Base-by-base conservation (phyloP, 1,140 invertebrate genomes). In the Alviniconcha marisindica region DNA sequence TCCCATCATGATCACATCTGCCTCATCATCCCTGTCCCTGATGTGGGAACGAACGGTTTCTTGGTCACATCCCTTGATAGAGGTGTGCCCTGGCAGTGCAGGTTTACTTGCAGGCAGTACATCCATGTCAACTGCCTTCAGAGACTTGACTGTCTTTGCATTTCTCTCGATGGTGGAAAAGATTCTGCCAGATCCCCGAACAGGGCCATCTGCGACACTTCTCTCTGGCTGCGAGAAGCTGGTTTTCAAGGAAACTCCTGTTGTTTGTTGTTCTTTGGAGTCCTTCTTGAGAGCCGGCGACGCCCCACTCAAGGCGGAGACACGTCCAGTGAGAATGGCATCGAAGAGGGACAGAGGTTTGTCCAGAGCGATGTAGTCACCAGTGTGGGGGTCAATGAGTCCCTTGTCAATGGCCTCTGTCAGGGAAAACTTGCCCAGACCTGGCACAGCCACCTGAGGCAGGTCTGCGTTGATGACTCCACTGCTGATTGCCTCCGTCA, bases 401-500 rank as follows among this genome's bases (percentile, higher is more conserved):
- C 96, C 96, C 84, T 95, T 95, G 42, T 96, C 95, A 12, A 96
- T 96, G 92, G 94, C 89, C 54, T 90, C 85, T 5, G 74, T 83
- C 15, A 89, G 73, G 28, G 86, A 85, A 69, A 89, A 87, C 21
- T 86, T 84, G 51, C 89, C 89, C 63, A 87, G 85, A 79, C 95
- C 95, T 15, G 95, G 95, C 71, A 95, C 94, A 86, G 95, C 95
- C 89, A 98, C 97, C 84, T 95, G 95, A 3, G 97, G 97, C 31
- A 94, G 95, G 74, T 96, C 94, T 85, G 96, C 95, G 92, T 98
- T 96, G 86, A 98, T 96, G n/a, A 98, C 95, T 38, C 96, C 96
- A 83, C 94, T 95, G 56, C 96, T 95, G 2, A 96, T 96, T 92
- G 94, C 74, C 56, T 91, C 89, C 33, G 83, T 82, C 31, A 91